phyloP scores from a whole-genome alignment of 2,113 vertebrate species.

The Centropristis striata region DNA sequence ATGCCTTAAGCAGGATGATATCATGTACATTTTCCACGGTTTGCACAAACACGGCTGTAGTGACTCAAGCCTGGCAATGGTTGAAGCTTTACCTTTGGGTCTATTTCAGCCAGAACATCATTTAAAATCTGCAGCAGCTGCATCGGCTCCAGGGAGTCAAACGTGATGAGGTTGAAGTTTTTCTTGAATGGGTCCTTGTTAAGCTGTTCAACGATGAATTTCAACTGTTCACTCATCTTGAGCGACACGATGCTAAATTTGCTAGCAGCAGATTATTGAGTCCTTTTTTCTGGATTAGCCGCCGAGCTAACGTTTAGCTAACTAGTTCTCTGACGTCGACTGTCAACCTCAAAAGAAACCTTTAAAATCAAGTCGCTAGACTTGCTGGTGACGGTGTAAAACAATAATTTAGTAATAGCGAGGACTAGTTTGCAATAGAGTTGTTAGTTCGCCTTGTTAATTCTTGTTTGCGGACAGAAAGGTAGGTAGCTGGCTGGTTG shows the following conservation, averaged over 20 bases:
- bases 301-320: constrained; percentile 29
- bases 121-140: constrained; percentile 95
- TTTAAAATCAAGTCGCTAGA: neutral
- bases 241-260: neutral
- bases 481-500: neutral
- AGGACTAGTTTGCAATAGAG: neutral
- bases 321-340: neutral
- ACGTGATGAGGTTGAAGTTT: constrained; percentile 95
- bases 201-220: constrained; percentile 95
- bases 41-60: neutral
- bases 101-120: constrained; percentile 96
- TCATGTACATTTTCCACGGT: neutral
- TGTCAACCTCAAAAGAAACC: neutral
- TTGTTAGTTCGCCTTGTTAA: neutral
- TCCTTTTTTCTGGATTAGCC: constrained; percentile 1
- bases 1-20: neutral
- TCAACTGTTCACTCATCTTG: constrained; percentile 95
- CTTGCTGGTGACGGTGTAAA: rapidly evolving
- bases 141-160: constrained; percentile 94
- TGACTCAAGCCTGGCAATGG: neutral
- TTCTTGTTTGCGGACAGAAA: neutral
- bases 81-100: constrained; percentile 91
- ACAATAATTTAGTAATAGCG: neutral
- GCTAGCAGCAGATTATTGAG: neutral
- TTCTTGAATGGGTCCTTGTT: constrained; percentile 96